These are phyloP conservation scores for Eidolon helvum DNA, from an alignment of 2,113 vertebrate genomes.

Conservation along the genomic window DNA sequence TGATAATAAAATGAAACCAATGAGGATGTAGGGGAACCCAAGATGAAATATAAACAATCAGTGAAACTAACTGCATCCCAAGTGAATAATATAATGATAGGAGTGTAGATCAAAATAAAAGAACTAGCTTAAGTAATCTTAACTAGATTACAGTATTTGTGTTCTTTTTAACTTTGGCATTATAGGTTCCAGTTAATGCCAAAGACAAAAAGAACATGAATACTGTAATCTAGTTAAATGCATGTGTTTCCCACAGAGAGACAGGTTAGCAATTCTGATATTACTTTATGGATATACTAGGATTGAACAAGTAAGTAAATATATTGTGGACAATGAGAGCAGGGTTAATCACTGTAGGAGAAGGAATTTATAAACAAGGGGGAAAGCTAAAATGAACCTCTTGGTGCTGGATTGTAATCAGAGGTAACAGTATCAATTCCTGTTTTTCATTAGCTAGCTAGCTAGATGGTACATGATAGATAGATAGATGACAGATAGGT, in stretches of 20 bases:
- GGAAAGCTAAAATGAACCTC: not conserved
- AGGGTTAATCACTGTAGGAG: not conserved
- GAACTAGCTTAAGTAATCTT: not conserved
- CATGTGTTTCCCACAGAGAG: not conserved
- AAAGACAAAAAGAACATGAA: not conserved
- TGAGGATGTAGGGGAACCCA: not conserved
- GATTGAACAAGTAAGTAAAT: not conserved
- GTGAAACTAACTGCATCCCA: not conserved
- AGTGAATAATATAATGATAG: not conserved
- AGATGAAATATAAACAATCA: not conserved
- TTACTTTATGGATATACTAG: not conserved
- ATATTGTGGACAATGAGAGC: not conserved
- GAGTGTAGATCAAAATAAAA: not conserved
- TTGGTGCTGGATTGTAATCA: not conserved
- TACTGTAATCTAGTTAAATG: not conserved
- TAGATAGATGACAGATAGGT: no score
- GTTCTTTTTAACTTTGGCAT: not conserved
- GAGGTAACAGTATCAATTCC: not conserved
- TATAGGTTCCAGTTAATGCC: not conserved
- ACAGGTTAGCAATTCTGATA: not conserved
- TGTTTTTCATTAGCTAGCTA: not conserved
- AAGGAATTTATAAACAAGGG: not conserved
- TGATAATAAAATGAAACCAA: not conserved
- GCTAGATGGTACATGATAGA: no score
- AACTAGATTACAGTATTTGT: not conserved